A percentile compares a stretch with the other conserved stretches of the same genome.
Evolutionary conservation across 2,888 invertebrate genomes (phyloP).

Genomic region (Apocheima hispidaria): DNA sequence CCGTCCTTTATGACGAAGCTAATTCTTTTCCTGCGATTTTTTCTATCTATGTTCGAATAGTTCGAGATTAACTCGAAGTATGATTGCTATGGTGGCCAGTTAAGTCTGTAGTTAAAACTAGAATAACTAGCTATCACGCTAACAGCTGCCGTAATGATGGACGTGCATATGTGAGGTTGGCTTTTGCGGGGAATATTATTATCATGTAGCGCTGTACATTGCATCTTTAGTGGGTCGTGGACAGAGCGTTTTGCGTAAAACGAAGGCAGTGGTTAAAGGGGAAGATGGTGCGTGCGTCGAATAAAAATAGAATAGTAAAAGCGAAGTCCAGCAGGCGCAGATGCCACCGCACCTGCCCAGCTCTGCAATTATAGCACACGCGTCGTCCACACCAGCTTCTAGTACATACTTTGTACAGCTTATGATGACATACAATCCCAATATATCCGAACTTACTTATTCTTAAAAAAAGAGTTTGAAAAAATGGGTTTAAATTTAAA

Average conservation of each 20-base stretch:
- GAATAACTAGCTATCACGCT: conserved; percentile 61
- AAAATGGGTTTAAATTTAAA: not conserved
- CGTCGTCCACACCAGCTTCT: conserved; percentile 59
- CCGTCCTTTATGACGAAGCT: conserved; percentile 54
- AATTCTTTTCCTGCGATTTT: conserved; percentile 58
- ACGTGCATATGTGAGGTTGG: conserved; percentile 49
- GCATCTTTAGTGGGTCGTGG: conserved; percentile 58
- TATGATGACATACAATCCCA: conserved; percentile 15
- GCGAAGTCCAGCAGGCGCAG: conserved; percentile 73
- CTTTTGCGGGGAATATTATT: conserved; percentile 35
- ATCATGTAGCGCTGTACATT: conserved; percentile 54
- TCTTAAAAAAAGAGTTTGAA: too few species aligned
- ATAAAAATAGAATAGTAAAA: conserved; percentile 70
- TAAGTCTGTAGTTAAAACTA: conserved; percentile 54
- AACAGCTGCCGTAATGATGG: conserved; percentile 67
- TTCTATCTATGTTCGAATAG: conserved; percentile 1
- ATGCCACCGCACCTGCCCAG: conserved; percentile 81
- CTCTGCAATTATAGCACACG: conserved; percentile 77
- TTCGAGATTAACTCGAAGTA: conserved; percentile 13
- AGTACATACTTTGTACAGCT: conserved; percentile 15
- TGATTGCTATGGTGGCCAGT: conserved; percentile 44
- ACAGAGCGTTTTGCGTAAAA: conserved; percentile 43
- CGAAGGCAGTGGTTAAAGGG: conserved; percentile 52
- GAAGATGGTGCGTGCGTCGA: conserved; percentile 52
- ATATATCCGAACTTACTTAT: too few species aligned